These are phyloP conservation scores for Nothobranchius kuhntae DNA, from an alignment of 2,113 vertebrate species.

Conservation along the genomic window DNA sequence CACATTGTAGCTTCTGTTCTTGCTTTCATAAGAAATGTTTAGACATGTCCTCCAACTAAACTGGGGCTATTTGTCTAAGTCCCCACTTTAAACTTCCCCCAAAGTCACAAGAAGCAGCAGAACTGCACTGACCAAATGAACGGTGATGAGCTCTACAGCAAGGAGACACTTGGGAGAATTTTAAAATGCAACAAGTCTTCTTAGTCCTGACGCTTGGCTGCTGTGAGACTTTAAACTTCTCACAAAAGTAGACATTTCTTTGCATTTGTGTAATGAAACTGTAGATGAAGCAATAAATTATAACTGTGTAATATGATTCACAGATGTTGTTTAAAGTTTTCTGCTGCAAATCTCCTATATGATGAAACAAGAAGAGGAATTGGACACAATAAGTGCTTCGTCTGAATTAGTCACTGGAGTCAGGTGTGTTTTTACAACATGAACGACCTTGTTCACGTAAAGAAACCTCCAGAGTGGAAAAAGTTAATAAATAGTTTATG, in stretches of 20 bases:
- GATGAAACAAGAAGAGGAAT: background rate
- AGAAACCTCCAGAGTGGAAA: background rate
- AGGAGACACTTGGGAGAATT: conserved; percentile 8
- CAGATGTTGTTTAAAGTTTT: background rate
- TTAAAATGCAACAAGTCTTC: background rate
- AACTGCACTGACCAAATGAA: background rate
- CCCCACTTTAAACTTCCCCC: background rate
- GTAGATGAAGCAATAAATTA: background rate
- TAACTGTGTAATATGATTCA: background rate
- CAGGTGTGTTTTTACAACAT: conserved; percentile 2
- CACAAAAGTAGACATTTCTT: conserved; percentile 3
- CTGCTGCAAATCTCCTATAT: background rate
- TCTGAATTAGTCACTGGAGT: background rate
- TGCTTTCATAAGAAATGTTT: background rate
- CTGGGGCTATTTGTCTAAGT: background rate
- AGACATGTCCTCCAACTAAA: background rate
- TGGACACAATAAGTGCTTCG: background rate
- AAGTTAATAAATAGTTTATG: background rate
- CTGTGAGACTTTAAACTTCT: background rate
- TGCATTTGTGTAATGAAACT: background rate
- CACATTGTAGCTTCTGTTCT: background rate
- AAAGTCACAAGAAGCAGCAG: background rate
- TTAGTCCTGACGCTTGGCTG: background rate
- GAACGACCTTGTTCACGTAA: background rate
- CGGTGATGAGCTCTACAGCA: background rate